A percentile compares a stretch with the other conserved stretches of the same genome.
These are phyloP conservation scores for Sipha maydis DNA, from an alignment of 2,888 invertebrate species.

Conservation along the genomic window DNA sequence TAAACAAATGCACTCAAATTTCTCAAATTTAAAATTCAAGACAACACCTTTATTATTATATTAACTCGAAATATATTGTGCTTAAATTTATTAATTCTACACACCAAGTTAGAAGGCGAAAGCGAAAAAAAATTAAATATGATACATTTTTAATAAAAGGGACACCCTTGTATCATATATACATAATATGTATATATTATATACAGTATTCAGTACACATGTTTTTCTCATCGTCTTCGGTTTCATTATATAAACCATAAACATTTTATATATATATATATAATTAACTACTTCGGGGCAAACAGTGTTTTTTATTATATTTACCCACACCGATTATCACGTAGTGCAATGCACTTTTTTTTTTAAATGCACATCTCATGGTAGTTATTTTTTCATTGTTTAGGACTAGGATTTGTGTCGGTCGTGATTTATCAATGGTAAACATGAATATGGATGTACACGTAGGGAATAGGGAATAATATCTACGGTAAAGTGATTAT, in stretches of 20 bases:
- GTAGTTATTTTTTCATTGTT: slow-evolving; percentile 18
- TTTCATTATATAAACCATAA: slow-evolving; percentile 29
- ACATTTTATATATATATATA: not conserved
- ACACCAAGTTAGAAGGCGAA: no score
- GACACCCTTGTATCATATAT: no score
- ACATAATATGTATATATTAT: no score
- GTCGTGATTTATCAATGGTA: not conserved
- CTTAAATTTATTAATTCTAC: no score
- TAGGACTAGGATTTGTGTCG: slow-evolving; percentile 7
- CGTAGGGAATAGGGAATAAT: not conserved
- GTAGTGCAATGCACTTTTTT: not conserved
- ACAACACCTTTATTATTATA: no score
- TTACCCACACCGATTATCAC: not conserved
- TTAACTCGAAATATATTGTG: no score
- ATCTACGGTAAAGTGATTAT: not conserved
- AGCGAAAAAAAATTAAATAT: no score
- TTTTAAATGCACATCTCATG: slow-evolving; percentile 9
- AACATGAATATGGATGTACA: not conserved
- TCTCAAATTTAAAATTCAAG: no score
- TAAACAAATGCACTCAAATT: no score
- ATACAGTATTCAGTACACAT: not conserved
- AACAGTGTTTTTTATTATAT: slow-evolving; percentile 41
- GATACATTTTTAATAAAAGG: not conserved
- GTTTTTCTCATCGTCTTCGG: slow-evolving; percentile 16
- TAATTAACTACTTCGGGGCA: not conserved